Base-by-base conservation (phyloP, 1,140 invertebrate species). In the Reticulitermes speratus region DNA sequence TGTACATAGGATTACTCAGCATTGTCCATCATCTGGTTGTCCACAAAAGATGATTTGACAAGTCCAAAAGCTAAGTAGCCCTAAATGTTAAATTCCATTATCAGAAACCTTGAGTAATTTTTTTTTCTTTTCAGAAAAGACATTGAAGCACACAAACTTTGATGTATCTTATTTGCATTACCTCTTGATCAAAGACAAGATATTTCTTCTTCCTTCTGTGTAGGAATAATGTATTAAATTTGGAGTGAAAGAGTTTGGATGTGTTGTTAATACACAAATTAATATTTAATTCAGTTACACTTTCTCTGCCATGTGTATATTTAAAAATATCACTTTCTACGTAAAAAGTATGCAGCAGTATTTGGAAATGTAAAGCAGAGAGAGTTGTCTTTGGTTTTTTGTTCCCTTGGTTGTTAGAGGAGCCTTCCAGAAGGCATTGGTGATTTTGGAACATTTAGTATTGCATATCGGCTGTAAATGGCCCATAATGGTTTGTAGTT, bases 401-500 rank as follows among this genome's bases (percentile, higher is more conserved):
- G 19, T 55, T 55, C 19, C 52, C 19, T 75, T 75, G 65, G 65
- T 75, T 75, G 65, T 75, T 75, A 75, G 7, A 14, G 59, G 12
- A 30, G 65, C n/a, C n/a, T 75, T n/a, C 65, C 65, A 75, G 65
- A 75, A n/a, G n/a, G n/a, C 7, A 30, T 75, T 30, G n/a, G 3
- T 55, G 52, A 30, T 75, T 65, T 75, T 75, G 65, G 65, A 75
- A 75, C 65, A 75, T 5, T 75, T 75, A 75, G 65, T 75, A 75
- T 75, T 75, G 65, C 65, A 75, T 75, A 75, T 75, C 25, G 65
- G 65, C 65, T 75, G 65, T 75, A 75, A 65, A 75, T 14, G 52
- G 65, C n/a, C n/a, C 65, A n/a, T 30, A 75, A 75, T 75, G 65
- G n/a, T 75, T 75, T 75, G 65, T 30, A 75, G 65, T 75, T 30